Evolutionary conservation across 2,797 vertebrate genomes (phyloP).

Genomic region (Poeciliopsis turneri): DNA sequence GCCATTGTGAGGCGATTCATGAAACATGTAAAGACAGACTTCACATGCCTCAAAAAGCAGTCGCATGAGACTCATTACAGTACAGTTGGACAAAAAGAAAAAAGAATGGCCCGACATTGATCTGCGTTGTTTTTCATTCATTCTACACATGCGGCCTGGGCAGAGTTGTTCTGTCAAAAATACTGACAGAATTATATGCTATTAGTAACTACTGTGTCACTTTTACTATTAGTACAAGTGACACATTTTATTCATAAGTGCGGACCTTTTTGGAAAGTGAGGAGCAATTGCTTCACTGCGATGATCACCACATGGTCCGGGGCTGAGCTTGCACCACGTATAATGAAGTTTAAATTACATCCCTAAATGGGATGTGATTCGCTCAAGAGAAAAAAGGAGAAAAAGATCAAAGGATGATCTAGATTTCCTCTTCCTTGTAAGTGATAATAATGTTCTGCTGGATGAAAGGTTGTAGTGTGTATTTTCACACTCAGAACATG

Average conservation of each 20-base stretch:
- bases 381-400: slow-evolving; percentile 51
- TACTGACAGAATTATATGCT: slow-evolving; percentile 63
- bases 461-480: slow-evolving; percentile 53
- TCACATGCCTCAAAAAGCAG: slow-evolving; percentile 63
- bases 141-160: slow-evolving; percentile 50
- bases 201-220: slow-evolving; percentile 36
- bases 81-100: slow-evolving; percentile 56
- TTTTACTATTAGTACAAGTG: slow-evolving; percentile 49
- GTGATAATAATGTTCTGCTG: slow-evolving; percentile 59
- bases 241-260: slow-evolving; percentile 75
- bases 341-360: slow-evolving; percentile 80
- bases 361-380: slow-evolving; percentile 74
- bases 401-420: slow-evolving; percentile 79
- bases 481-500: slow-evolving; percentile 36
- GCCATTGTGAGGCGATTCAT: slow-evolving; percentile 62
- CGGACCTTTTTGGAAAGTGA: slow-evolving; percentile 59
- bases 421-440: slow-evolving; percentile 63
- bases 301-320: slow-evolving; percentile 67
- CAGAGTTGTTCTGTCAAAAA: slow-evolving; percentile 53
- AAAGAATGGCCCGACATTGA: slow-evolving; percentile 64
- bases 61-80: slow-evolving; percentile 80
- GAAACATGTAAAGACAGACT: slow-evolving; percentile 62
- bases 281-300: slow-evolving; percentile 67
- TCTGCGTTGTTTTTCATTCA: slow-evolving; percentile 46
- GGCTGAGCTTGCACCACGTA: slow-evolving; percentile 67